phyloP scores from a whole-genome alignment of 2,113 vertebrate species.

The Grantiella picta region DNA sequence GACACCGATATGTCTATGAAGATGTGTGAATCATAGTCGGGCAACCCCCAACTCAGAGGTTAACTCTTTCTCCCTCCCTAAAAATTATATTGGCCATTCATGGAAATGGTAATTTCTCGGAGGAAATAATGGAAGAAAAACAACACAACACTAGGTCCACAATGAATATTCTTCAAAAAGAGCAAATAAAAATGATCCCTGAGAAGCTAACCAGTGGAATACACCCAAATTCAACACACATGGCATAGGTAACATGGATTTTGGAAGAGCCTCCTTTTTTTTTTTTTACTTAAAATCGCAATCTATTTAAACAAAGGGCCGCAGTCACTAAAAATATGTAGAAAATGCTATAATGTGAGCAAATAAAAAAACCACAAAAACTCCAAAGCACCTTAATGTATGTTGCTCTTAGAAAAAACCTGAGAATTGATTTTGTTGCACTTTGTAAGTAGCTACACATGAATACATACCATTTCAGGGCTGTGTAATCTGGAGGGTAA shows the following conservation, averaged over 20 bases:
- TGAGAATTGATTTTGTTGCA: neutral
- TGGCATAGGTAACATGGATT: neutral
- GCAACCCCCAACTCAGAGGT: too few relatives aligned
- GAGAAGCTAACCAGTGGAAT: neutral
- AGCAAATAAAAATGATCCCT: neutral
- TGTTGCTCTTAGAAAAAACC: neutral
- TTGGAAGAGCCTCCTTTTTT: neutral
- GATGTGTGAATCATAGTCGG: too few relatives aligned
- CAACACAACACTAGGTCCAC: neutral
- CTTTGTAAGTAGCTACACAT: neutral
- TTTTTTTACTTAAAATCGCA: neutral
- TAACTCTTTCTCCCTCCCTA: neutral
- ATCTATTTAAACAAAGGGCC: neutral
- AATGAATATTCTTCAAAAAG: neutral
- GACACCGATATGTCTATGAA: too few relatives aligned
- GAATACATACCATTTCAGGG: neutral
- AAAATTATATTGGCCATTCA: neutral
- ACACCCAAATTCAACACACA: neutral
- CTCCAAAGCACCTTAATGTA: fast-evolving
- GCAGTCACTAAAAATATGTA: neutral
- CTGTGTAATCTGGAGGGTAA: neutral
- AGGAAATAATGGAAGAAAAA: neutral
- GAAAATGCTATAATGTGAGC: neutral
- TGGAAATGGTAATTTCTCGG: neutral
- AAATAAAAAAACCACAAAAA: neutral